A percentile compares a stretch with the other conserved stretches of the same genome.
Evolutionary conservation across 2,888 invertebrate genomes (phyloP).

Genomic region (Philereme transversata): DNA sequence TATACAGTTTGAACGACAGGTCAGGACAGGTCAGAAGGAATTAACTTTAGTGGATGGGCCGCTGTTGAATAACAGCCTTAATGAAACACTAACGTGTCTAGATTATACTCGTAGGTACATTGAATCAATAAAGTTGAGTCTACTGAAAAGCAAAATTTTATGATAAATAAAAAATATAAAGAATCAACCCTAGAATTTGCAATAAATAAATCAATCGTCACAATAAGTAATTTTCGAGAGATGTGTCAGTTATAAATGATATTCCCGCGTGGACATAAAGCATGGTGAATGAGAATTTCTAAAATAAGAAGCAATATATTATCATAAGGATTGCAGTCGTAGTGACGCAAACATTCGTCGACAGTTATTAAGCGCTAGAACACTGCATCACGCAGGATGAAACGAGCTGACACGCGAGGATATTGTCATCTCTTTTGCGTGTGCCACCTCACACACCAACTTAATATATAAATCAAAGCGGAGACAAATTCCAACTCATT

Average conservation of each 20-base stretch:
- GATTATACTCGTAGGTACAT: too few species aligned
- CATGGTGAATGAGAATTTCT: conserved; percentile 76
- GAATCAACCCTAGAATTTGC: conserved; percentile 23
- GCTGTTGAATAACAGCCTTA: too few species aligned
- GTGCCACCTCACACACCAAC: conserved; percentile 50
- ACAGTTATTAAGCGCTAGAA: conserved; percentile 81
- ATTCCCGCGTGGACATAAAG: conserved; percentile 62
- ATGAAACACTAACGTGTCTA: too few species aligned
- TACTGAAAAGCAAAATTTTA: background rate
- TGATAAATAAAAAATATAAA: background rate
- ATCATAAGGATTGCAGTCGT: conserved; percentile 70
- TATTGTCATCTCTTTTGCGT: conserved; percentile 63
- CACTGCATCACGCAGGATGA: conserved; percentile 67
- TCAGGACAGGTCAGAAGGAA: too few species aligned
- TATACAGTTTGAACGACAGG: too few species aligned
- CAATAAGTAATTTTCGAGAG: conserved; percentile 64
- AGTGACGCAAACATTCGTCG: conserved; percentile 78
- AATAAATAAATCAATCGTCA: conserved; percentile 61
- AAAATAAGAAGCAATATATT: conserved; percentile 81
- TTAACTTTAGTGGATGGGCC: too few species aligned
- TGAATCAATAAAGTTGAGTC: too few species aligned
- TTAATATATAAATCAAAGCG: conserved; percentile 59
- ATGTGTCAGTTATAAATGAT: conserved; percentile 67
- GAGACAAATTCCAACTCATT: conserved; percentile 65
- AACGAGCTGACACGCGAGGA: conserved; percentile 55